Conservation (phyloP, 2,797 vertebrate genomes). For the Mus caroli region DNA sequence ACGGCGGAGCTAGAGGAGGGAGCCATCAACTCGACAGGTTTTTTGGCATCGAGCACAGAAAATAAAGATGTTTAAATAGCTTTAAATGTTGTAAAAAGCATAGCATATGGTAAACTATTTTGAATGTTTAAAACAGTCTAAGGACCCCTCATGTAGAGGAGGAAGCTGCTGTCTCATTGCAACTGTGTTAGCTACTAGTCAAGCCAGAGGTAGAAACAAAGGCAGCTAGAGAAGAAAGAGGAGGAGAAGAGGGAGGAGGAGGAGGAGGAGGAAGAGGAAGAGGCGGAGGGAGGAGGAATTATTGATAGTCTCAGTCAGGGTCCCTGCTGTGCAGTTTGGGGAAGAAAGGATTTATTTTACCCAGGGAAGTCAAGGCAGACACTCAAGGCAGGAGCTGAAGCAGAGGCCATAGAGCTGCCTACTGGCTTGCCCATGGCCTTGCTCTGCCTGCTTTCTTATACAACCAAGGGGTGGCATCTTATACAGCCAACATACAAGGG, state of each 20-base stretch:
- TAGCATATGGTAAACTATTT: conserved; percentile 59
- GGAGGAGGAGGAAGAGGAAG: rapidly evolving
- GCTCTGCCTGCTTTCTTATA: background rate
- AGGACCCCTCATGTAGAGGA: conserved; percentile 17
- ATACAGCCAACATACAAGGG: background rate
- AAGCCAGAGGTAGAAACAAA: background rate
- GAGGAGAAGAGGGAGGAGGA: too few species aligned
- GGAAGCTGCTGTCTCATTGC: conserved; percentile 15
- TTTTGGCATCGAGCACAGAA: conserved; percentile 58
- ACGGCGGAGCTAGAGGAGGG: conserved; percentile 33
- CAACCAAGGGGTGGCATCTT: background rate
- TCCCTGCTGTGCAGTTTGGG: background rate
- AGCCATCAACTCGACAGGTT: conserved; percentile 71
- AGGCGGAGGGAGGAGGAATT: rapidly evolving
- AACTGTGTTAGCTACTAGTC: conserved; percentile 3
- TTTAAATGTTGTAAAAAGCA: conserved; percentile 68
- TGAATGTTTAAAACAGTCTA: conserved; percentile 58
- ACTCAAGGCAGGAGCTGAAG: background rate
- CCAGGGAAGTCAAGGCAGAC: background rate
- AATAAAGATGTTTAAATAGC: conserved; percentile 72
- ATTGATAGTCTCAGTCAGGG: background rate
- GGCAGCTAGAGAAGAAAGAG: background rate
- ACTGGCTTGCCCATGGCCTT: background rate
- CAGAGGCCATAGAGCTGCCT: background rate
- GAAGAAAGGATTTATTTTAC: background rate